Evolutionary conservation across 2,888 invertebrate species (phyloP).

Genomic region (Perizoma affinitatum): DNA sequence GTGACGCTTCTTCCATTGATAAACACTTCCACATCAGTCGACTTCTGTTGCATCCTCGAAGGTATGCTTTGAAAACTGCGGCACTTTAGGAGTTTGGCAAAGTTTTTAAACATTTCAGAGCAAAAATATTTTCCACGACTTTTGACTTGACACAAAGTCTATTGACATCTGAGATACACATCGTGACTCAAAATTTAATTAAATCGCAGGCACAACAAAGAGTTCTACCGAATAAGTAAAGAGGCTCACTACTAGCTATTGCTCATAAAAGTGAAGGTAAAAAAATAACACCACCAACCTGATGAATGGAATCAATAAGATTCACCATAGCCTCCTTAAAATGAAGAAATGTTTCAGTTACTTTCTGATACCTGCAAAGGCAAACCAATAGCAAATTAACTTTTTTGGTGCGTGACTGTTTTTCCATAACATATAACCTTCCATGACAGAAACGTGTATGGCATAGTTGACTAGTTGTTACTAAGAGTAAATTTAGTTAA

Average conservation of each 20-base stretch:
- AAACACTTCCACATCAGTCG: slow-evolving; percentile 87
- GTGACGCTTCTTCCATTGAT: slow-evolving; percentile 96
- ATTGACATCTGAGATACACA: neutral
- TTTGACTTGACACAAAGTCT: slow-evolving; percentile 10
- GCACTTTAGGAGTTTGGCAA: slow-evolving; percentile 46
- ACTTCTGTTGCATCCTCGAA: slow-evolving; percentile 15
- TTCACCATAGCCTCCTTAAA: slow-evolving; percentile 70
- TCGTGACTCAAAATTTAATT: too few species aligned
- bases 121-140: slow-evolving; percentile 16
- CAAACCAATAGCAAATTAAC: neutral
- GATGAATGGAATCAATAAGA: slow-evolving; percentile 72
- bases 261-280: too few species aligned
- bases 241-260: too few species aligned
- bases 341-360: slow-evolving; percentile 69
- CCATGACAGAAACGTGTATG: too few species aligned
- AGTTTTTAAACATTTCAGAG: slow-evolving; percentile 52
- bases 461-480: too few species aligned
- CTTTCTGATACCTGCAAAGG: slow-evolving; percentile 64
- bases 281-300: slow-evolving; percentile 48
- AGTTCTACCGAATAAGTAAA: too few species aligned
- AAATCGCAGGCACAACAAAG: too few species aligned
- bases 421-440: too few species aligned
- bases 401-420: too few species aligned
- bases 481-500: too few species aligned
- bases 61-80: slow-evolving; percentile 20